phyloP scores from a whole-genome alignment of 2,113 vertebrate species.

The Gallinago jamesoni region DNA sequence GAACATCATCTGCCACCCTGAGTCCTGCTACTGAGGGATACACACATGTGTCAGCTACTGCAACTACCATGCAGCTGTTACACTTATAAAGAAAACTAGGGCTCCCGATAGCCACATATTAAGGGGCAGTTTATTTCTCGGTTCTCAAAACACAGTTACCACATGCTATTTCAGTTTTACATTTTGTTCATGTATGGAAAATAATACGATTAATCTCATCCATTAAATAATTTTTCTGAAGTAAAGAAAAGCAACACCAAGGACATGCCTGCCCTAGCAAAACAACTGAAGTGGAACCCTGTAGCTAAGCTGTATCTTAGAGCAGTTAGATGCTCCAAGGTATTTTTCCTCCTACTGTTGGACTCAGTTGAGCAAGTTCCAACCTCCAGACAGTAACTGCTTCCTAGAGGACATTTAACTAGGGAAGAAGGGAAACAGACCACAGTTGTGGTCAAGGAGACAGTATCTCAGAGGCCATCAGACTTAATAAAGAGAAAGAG shows the following conservation, averaged over 20 bases:
- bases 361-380: background rate
- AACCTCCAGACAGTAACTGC: background rate
- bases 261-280: background rate
- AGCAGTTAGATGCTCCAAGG: background rate
- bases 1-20: background rate
- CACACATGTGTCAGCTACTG: background rate
- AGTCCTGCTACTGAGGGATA: background rate
- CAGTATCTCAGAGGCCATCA: background rate
- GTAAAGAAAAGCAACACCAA: background rate
- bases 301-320: background rate
- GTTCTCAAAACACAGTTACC: background rate
- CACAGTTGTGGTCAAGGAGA: accelerated
- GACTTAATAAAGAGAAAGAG: background rate
- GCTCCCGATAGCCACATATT: accelerated
- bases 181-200: accelerated
- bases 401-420: background rate
- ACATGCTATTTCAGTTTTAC: accelerated
- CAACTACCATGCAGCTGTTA: too few relatives aligned
- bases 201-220: background rate
- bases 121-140: background rate
- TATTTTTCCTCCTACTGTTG: background rate
- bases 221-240: background rate
- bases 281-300: background rate
- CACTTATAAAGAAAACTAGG: background rate
- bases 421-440: background rate